Base-by-base conservation (phyloP, 2,888 invertebrate species). In the Sisyra nigra region DNA sequence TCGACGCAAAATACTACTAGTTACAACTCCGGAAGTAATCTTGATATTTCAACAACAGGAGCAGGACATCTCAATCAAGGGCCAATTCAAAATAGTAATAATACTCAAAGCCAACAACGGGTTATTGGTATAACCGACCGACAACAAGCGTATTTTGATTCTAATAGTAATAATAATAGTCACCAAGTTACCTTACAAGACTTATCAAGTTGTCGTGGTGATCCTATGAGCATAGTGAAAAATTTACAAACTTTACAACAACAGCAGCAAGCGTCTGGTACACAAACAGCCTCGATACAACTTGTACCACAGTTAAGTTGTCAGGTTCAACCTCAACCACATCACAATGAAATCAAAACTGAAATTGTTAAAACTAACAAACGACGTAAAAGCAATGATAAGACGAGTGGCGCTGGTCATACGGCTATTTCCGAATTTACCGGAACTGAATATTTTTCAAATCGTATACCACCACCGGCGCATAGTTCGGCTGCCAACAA, bases 171-270 rank as follows among this genome's bases (percentile, higher is more conserved):
- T 51, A 24, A 7, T 7, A 24, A 24, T 24, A 24, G n/a, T 15
- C 68, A 61, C 51, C 71, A 69, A 52, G 68, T 71, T 15, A 72
- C 75, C 24, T 62, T 80, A 53, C 80, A 80, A 61, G 80, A 81
- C 61, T 61, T 80, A 42, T 78, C 77, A 46, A 78, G 80, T 57
- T 80, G 80, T 57, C 66, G 80, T 36, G 80, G 79, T 19, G 81
- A 81, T 57, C 79, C 80, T 3, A 80, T 80, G 78, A 79, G 74
- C 55, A 76, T 80, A 55, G 80, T 80, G 24, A 81, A 81, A 59
- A 80, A 77, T 59, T 64, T 80, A 51, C 75, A 74, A 60, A 72
- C 67, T 44, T 55, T 75, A 48, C 75, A 74, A 59, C 46, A 50
- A 45, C 48, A 52, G 44, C 68, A 54, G 46, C 52, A 69, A 57